These are phyloP conservation scores for Dromococcyx pavoninus DNA, from an alignment of 2,797 vertebrate genomes.

Conservation along the genomic window DNA sequence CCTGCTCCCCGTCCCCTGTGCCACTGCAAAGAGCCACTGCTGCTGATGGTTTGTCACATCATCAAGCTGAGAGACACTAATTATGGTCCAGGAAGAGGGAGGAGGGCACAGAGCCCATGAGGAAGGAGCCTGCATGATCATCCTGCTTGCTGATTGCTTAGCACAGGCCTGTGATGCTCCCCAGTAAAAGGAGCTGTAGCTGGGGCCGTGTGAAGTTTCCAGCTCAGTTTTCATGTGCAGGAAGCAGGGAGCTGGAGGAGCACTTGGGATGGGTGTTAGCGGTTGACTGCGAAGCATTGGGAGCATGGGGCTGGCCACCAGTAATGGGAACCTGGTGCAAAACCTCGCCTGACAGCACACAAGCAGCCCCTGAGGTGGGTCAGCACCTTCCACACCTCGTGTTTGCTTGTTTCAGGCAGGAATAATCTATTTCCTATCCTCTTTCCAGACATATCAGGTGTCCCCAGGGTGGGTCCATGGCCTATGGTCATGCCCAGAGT, in stretches of 20 bases:
- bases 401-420: not conserved
- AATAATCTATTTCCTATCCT: not conserved
- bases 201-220: rapidly evolving
- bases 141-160: not conserved
- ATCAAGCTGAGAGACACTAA: not conserved
- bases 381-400: not conserved
- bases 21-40: rapidly evolving
- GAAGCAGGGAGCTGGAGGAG: not conserved
- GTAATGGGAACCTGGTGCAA: rapidly evolving
- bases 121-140: not conserved
- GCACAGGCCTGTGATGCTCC: not conserved
- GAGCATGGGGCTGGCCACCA: rapidly evolving
- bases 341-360: not conserved
- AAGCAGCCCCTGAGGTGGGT: not conserved
- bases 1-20: not conserved
- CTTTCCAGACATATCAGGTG: not conserved
- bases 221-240: not conserved
- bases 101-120: not conserved
- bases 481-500: not conserved
- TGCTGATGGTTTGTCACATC: not conserved
- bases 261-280: not conserved
- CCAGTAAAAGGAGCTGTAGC: rapidly evolving
- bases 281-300: not conserved
- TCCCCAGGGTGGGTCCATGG: not conserved
- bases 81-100: not conserved